phyloP scores from a whole-genome alignment of 2,113 vertebrate genomes.

The Potamarius usumacintae region DNA sequence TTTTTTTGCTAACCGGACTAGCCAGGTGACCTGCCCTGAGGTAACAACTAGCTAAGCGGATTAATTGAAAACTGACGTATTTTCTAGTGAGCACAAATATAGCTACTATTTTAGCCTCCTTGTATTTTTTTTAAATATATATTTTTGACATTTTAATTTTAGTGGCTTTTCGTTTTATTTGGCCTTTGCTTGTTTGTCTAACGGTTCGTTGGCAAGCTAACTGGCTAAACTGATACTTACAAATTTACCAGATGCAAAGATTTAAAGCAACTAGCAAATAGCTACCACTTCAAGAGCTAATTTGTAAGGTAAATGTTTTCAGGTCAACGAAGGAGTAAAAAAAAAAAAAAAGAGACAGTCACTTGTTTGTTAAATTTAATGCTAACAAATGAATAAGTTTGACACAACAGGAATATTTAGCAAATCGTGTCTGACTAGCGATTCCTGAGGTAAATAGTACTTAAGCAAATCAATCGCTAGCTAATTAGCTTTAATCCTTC shows the following conservation, averaged over 20 bases:
- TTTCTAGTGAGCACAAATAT: background rate
- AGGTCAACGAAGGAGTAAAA: background rate
- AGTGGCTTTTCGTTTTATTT: background rate
- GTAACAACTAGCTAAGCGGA: slow-evolving; percentile 17
- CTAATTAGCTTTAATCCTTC: background rate
- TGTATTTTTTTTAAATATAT: too few relatives aligned
- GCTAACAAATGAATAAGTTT: background rate
- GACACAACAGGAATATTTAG: background rate
- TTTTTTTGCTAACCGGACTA: background rate
- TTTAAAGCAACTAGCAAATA: background rate
- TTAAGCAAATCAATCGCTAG: background rate
- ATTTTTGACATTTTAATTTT: background rate
- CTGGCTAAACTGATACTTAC: background rate
- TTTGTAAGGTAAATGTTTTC: background rate
- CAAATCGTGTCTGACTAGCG: background rate
- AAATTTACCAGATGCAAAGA: background rate
- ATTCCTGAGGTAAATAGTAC: background rate
- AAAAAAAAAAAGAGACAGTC: background rate
- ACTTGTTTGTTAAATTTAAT: background rate
- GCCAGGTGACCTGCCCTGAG: background rate
- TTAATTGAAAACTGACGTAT: background rate
- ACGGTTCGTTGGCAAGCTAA: background rate
- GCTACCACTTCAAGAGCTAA: background rate
- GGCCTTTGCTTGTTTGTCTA: background rate
- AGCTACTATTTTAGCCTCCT: background rate